Base-by-base conservation (phyloP, 2,113 vertebrate species). In the Lagopus muta region DNA sequence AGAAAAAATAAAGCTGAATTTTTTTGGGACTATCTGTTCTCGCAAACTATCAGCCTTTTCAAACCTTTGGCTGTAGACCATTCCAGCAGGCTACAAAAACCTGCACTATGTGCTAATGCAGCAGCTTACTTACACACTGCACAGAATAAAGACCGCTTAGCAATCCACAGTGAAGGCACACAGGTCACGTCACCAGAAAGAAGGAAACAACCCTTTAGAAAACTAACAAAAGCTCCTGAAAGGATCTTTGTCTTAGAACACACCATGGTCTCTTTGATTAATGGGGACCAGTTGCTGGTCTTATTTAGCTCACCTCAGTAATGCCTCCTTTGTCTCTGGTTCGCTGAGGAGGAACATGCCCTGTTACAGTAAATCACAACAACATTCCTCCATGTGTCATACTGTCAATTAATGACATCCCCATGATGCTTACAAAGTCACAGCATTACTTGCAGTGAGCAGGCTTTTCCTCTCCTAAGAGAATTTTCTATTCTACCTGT, bases 11-110 rank as follows among this genome's bases (percentile, higher is more conserved):
- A 48, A 86, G 57, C 61, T 77, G 32, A 48, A 48, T 80, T 91
- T 94, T 48, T 80, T 86, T 65, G 80, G 57, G 82, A 91, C 65
- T 78, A 81, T 92, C 12, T 82, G 50, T 34, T 77, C 89, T 71
- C 60, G 80, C 16, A 67, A 95, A 74, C 4, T 13, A 80, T 85
- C 67, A 47, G 86, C 58, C 73, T 83, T 94, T 89, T 72, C 57
- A 88, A 86, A 90, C 57, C 62, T 65, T 60, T 80, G 52, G 75
- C 85, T 91, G 42, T 52, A 77, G 45, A 60, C 86, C 13, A 2
- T 72, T 91, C 65, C 87, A 92, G 67, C 82, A 27, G n/a, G 87
- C n/a, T 79, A 38, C 22, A 54, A 79, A 66, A 24, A 88, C 47
- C 47, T 83, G 48, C 48, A 48, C 48, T 48, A 48, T 12, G 32